These are phyloP conservation scores for Microcebus tavaratra DNA, from an alignment of 2,113 vertebrate species.

Conservation along the genomic window DNA sequence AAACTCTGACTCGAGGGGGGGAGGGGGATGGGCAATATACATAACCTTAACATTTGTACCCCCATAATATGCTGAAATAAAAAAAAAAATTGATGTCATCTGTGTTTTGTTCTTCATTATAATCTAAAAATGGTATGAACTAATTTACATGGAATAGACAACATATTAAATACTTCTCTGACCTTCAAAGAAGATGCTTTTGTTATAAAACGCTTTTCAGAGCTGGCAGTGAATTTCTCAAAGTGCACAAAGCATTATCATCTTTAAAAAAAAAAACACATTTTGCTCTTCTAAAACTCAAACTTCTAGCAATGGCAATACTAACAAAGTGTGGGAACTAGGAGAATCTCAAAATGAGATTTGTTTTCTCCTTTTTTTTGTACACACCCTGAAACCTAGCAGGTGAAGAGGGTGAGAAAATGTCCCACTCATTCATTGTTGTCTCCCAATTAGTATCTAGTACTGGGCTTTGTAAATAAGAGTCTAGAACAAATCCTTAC, in stretches of 20 bases:
- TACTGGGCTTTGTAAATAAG: not conserved
- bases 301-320: not conserved
- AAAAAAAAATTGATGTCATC: not conserved
- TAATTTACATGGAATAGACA: constrained; percentile 57
- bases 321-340: not conserved
- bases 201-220: constrained; percentile 43
- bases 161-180: not conserved
- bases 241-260: no score
- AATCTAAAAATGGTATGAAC: constrained; percentile 43
- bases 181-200: constrained; percentile 34
- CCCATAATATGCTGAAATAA: not conserved
- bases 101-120: constrained; percentile 16
- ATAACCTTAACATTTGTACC: no score
- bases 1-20: no score
- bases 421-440: not conserved
- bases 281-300: constrained; percentile 29
- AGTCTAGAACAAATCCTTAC: constrained; percentile 11
- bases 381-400: not conserved
- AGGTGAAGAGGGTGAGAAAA: not conserved
- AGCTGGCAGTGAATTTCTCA: not conserved
- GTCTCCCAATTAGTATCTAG: not conserved
- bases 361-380: not conserved
- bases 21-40: no score
- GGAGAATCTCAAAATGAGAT: constrained; percentile 15
- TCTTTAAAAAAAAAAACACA: constrained; percentile 1